A percentile compares a stretch with the other conserved stretches of the same genome.
Evolutionary conservation across 1,140 invertebrate species (phyloP).

Genomic region (Aphelenchoides avenae): DNA sequence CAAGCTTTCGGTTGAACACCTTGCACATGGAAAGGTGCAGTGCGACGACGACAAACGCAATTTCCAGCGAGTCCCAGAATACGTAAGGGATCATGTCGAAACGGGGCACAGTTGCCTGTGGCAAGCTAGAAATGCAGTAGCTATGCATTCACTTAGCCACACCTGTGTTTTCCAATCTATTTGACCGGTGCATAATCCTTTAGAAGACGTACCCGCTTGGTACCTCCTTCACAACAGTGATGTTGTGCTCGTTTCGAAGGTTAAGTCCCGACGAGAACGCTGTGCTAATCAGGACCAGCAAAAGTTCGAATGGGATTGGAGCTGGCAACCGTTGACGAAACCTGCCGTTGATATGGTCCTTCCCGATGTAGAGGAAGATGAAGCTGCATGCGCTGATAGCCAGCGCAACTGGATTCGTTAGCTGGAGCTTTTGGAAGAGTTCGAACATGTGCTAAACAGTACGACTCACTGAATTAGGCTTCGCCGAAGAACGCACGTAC

Average conservation of each 20-base stretch:
- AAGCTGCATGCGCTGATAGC: slow-evolving; percentile 31
- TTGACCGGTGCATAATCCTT: neutral
- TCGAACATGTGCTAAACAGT: slow-evolving; percentile 43
- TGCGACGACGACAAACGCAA: slow-evolving; percentile 65
- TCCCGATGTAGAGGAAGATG: slow-evolving; percentile 43
- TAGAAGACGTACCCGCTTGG: slow-evolving; percentile 33
- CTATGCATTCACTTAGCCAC: slow-evolving; percentile 1
- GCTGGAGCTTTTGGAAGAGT: slow-evolving; percentile 18
- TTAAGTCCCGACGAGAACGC: slow-evolving; percentile 30
- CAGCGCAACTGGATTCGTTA: slow-evolving; percentile 38
- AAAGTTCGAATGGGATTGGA: slow-evolving; percentile 52
- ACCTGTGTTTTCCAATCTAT: neutral
- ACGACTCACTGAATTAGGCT: slow-evolving; percentile 22
- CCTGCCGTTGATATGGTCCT: slow-evolving; percentile 38
- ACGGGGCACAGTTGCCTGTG: slow-evolving; percentile 53
- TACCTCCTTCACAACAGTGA: slow-evolving; percentile 41
- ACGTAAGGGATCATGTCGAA: slow-evolving; percentile 54
- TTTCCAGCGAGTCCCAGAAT: slow-evolving; percentile 59
- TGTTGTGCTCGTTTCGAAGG: slow-evolving; percentile 17
- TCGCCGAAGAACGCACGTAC: too few species aligned
- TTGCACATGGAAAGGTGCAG: slow-evolving; percentile 66
- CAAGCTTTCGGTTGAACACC: slow-evolving; percentile 64
- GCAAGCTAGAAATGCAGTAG: slow-evolving; percentile 48
- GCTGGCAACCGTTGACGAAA: slow-evolving; percentile 24
- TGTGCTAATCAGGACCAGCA: slow-evolving; percentile 45